Conservation (phyloP, 2,797 vertebrate genomes). For the Rhynchonycteris naso region DNA sequence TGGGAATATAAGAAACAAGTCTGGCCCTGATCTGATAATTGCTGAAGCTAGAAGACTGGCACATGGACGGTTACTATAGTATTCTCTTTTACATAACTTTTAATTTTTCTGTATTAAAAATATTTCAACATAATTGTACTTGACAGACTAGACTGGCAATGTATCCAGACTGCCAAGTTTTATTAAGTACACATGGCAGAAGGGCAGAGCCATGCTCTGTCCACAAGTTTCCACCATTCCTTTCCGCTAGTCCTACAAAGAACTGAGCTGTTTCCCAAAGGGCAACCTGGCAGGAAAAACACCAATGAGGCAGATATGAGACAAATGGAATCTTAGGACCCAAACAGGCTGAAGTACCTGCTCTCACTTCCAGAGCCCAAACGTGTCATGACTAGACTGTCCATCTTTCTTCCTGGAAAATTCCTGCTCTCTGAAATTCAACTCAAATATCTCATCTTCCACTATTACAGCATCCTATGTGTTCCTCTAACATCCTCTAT, state of each 20-base stretch:
- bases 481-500: not conserved
- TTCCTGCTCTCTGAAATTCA: constrained; percentile 12
- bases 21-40: not conserved
- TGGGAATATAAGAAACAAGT: not conserved
- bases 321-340: not conserved
- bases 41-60: not conserved
- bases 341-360: not conserved
- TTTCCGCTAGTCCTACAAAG: not conserved
- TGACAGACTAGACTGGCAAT: not conserved
- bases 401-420: not conserved
- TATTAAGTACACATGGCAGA: not conserved
- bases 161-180: not conserved
- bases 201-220: not conserved
- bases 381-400: not conserved
- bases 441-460: not conserved
- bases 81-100: not conserved
- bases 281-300: not conserved
- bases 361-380: not conserved
- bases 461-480: not conserved
- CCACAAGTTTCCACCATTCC: not conserved
- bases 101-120: not conserved
- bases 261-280: not conserved
- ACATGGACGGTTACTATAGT: not conserved
- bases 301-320: not conserved
- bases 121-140: not conserved